Evolutionary conservation across 2,888 invertebrate species (phyloP).

Genomic region (Drosophila kambysellisi): DNA sequence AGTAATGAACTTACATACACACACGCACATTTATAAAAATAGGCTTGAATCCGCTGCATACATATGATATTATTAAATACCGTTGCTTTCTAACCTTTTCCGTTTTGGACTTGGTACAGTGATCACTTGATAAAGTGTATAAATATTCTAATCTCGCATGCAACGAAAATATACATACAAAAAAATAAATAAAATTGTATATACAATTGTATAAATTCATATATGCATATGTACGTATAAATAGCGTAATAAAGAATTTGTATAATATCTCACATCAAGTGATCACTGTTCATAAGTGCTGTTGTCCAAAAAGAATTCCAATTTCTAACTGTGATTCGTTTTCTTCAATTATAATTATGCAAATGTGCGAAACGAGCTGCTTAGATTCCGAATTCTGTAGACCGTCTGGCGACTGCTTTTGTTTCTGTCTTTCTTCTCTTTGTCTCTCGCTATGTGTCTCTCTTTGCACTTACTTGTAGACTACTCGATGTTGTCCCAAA

Average conservation of each 20-base stretch:
- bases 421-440: constrained; percentile 9
- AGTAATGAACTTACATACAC: constrained; percentile 44
- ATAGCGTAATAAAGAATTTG: neutral
- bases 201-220: neutral
- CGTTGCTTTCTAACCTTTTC: constrained; percentile 20
- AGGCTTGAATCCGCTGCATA: constrained; percentile 19
- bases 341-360: constrained; percentile 29
- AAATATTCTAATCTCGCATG: neutral
- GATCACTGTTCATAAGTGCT: constrained; percentile 8
- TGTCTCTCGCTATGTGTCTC: constrained; percentile 5
- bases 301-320: constrained; percentile 18
- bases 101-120: neutral
- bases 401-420: constrained; percentile 58
- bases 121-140: neutral
- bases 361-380: constrained; percentile 31
- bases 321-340: constrained; percentile 29
- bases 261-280: neutral
- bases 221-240: neutral
- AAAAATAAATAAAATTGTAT: neutral
- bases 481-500: neutral
- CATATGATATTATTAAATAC: constrained; percentile 38
- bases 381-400: constrained; percentile 43
- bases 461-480: constrained; percentile 15
- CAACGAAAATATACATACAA: neutral
- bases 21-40: constrained; percentile 7